Evolutionary conservation across 2,113 vertebrate genomes (phyloP), one percentile per base, ranked within the genome.

Genomic region (Rhadina sibilatrix): DNA sequence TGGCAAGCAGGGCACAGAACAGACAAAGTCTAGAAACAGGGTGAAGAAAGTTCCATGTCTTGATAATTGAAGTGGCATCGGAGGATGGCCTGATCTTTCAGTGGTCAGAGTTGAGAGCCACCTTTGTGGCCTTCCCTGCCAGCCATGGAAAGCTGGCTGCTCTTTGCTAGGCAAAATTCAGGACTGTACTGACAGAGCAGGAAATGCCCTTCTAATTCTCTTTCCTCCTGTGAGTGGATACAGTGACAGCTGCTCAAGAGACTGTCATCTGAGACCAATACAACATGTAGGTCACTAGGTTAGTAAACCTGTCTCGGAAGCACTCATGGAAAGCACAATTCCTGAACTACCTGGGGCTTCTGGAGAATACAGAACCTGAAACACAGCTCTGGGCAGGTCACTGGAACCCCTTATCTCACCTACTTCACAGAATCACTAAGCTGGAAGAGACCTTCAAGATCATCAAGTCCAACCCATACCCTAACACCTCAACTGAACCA

Each of bases 201-300:
- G 27, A 68, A 71, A 57, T 5, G 4, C 21, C 78, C 38, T 75
- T 44, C 54, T 11, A 18, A 71, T 31, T 71, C 28, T 22, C 53
- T 4, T 82, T 80, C 44, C 42, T 79, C 47, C 35, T 17, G 59
- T 21, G 40, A 77, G 33, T 6, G 8, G 60, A 74, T 70, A 33
- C 77, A 78, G 82, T 4, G 4, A 56, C 69, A 74, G 64, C 87
- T 81, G 66, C 68, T 83, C 63, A 27, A 25, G 44, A 50, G 68
- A 25, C 87, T 72, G 59, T 37, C 31, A 35, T 22, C 13, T 0
- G 2, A 91, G 78, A 25, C 82, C 61, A 54, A 42, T 0, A 44
- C 5, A 94, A 74, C 69, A 87, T 77, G 56, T 30, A 84, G 85
- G 85, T 93, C 82, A 91, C 78, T 54, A 25, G 93, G 88, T 82